These are phyloP conservation scores for Oxygymnocypris stewartii DNA, from an alignment of 2,113 vertebrate genomes.

Conservation along the genomic window DNA sequence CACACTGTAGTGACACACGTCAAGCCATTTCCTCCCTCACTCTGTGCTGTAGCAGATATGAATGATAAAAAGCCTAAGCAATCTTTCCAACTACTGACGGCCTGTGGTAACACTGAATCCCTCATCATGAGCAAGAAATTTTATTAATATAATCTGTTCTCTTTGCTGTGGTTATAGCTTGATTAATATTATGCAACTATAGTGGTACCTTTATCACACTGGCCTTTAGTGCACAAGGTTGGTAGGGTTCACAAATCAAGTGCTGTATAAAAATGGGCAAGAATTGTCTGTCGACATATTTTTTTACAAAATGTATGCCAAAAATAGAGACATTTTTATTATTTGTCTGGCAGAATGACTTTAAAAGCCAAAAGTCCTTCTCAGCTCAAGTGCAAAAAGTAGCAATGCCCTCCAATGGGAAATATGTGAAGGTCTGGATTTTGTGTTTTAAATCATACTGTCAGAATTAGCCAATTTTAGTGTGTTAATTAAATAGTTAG, in stretches of 20 bases:
- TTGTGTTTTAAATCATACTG: not conserved
- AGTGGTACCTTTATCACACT: conserved; percentile 1
- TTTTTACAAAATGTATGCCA: not conserved
- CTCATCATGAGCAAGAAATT: not conserved
- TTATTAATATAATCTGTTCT: not conserved
- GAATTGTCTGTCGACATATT: not conserved
- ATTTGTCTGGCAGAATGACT: not conserved
- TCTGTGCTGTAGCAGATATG: not conserved
- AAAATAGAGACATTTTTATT: not conserved
- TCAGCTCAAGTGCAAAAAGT: not conserved
- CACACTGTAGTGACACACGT: not conserved
- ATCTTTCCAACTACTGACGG: conserved; percentile 37
- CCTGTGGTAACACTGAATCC: conserved; percentile 10
- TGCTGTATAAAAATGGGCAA: not conserved
- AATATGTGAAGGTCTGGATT: not conserved
- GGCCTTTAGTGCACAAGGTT: not conserved
- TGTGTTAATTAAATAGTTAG: not conserved
- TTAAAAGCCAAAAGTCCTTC: not conserved
- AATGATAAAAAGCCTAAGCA: not conserved
- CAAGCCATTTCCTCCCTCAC: conserved; percentile 4
- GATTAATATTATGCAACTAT: not conserved
- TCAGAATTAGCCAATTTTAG: not conserved
- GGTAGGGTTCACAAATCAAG: not conserved
- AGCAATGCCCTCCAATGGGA: not conserved
- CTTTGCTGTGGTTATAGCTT: not conserved